phyloP scores from a whole-genome alignment of 2,888 invertebrate genomes.

The Xiphydria camelus region DNA sequence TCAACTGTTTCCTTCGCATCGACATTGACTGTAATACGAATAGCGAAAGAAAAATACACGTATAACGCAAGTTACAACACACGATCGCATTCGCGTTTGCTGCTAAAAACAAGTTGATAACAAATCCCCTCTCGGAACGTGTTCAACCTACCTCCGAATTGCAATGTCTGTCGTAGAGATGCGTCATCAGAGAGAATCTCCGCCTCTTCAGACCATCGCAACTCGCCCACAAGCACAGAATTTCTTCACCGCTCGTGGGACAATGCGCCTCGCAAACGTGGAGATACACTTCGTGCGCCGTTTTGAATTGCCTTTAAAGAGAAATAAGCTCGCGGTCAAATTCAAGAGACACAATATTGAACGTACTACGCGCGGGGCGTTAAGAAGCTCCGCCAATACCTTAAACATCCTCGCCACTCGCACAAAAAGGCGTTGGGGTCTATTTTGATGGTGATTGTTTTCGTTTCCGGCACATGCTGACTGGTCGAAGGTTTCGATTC shows the following conservation, averaged over 20 bases:
- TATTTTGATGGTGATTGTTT: conserved; percentile 54
- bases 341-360: conserved; percentile 88
- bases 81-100: not conserved
- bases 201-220: conserved; percentile 89
- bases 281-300: conserved; percentile 78
- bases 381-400: conserved; percentile 69
- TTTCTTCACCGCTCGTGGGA: conserved; percentile 72
- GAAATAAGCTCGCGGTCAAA: too few species aligned
- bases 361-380: conserved; percentile 80
- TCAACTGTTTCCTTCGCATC: conserved; percentile 50
- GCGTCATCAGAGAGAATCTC: conserved; percentile 94
- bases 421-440: conserved; percentile 65
- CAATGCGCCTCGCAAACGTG: conserved; percentile 88
- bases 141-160: conserved; percentile 80
- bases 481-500: conserved; percentile 41
- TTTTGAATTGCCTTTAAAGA: conserved; percentile 71
- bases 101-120: not conserved
- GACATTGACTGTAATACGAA: conserved; percentile 42
- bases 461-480: conserved; percentile 34
- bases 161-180: conserved; percentile 93
- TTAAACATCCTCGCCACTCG: conserved; percentile 90
- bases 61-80: not conserved
- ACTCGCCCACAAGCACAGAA: conserved; percentile 86
- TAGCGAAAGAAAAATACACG: not conserved
- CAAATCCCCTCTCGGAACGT: conserved; percentile 32